Percentiles rank a stretch among this genome's conserved stretches.
phyloP scores from a whole-genome alignment of 2,888 invertebrate species.

The Agriopis aurantiaria region DNA sequence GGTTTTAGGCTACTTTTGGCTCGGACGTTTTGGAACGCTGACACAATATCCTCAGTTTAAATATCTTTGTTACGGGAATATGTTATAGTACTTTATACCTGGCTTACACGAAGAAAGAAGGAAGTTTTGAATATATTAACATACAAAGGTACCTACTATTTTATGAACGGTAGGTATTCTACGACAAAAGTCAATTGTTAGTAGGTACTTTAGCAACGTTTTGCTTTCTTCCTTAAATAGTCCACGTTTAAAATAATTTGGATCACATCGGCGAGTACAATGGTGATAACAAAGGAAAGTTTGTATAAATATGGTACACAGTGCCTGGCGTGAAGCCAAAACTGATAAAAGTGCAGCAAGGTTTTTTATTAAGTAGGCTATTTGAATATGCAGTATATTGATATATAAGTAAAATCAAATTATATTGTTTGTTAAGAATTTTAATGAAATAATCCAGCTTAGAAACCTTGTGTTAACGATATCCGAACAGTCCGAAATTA shows the following conservation, averaged over 20 bases:
- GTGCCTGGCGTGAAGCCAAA: constrained; percentile 54
- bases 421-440: too few relatives aligned
- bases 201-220: neutral
- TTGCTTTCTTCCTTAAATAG: neutral
- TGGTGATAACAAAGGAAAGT: constrained; percentile 55
- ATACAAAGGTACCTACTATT: neutral
- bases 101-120: neutral
- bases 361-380: neutral
- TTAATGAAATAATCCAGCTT: too few relatives aligned
- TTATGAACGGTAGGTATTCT: neutral
- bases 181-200: neutral
- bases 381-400: neutral
- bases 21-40: too few relatives aligned
- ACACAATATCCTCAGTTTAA: too few relatives aligned
- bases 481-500: too few relatives aligned
- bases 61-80: too few relatives aligned
- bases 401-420: too few relatives aligned
- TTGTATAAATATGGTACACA: constrained; percentile 52
- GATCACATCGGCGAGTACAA: constrained; percentile 28
- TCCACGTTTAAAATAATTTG: constrained; percentile 12
- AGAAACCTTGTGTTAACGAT: too few relatives aligned
- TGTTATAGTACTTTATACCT: neutral
- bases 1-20: too few relatives aligned
- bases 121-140: neutral
- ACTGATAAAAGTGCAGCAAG: constrained; percentile 38